Evolutionary conservation across 2,797 vertebrate genomes (phyloP), one percentile per base, ranked within the genome.

Genomic region (Sebastes trivittatus): DNA sequence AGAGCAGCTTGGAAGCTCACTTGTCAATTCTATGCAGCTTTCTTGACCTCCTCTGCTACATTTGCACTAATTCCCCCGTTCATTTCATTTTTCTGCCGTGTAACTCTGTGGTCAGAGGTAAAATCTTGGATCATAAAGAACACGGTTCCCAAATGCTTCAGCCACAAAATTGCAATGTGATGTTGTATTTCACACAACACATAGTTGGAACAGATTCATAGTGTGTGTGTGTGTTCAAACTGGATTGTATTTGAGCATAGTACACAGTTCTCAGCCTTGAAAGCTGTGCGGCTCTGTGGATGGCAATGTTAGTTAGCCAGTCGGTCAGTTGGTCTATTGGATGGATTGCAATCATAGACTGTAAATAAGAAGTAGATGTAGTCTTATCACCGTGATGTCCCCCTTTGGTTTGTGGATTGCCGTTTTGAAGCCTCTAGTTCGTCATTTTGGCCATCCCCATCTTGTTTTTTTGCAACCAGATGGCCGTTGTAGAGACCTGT

Each of bases 1-100:
- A 86, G 68, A 76, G 72, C 22, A 59, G 27, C 55, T 74, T 72
- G 70, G 77, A 59, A 70, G 60, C 61, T 59, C 23, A 54, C 59
- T 36, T 66, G 68, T 46, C 72, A 80, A 34, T 77, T 84, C 66
- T 60, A 16, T 70, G 56, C 69, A 60, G 34, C 11, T 75, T 72
- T 75, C 59, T 71, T 80, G 29, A 22, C 20, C 8, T 30, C 63
- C 29, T 83, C 42, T 63, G 65, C 56, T 64, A 32, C 60, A 78
- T 88, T 77, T 76, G 62, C 63, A 22, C 52, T 11, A 22, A 55
- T 55, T 13, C 11, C n/a, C 61, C 29, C 27, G 22, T 60, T 67
- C 30, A 70, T 76, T 79, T 78, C 46, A 5, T 54, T 23, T 52
- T 23, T 13, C 58, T 72, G 23, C 32, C 60, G 11, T 65, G 55